Percentiles rank a stretch among this genome's conserved stretches.
These are phyloP conservation scores for Hestina assimilis DNA, from an alignment of 1,140 invertebrate genomes.

Conservation along the genomic window DNA sequence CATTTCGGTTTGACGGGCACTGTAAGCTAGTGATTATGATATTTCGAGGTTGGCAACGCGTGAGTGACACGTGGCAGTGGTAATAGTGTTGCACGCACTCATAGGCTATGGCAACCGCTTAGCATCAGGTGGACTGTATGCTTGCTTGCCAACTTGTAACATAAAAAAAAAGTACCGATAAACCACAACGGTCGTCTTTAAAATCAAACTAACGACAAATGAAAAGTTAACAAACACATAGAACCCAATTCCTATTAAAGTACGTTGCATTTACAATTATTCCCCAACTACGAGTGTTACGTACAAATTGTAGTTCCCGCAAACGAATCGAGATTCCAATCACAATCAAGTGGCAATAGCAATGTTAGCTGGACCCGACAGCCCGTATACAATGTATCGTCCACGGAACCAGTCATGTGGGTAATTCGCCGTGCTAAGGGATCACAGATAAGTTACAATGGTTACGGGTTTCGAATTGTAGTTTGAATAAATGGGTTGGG, in stretches of 20 bases:
- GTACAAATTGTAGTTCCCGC: slow-evolving; percentile 18
- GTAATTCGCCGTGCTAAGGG: slow-evolving; percentile 18
- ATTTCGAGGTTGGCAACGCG: no score
- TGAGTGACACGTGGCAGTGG: no score
- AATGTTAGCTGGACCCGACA: slow-evolving; percentile 11
- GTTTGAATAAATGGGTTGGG: background rate
- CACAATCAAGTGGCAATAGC: slow-evolving; percentile 19
- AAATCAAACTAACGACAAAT: background rate
- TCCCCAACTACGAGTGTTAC: background rate
- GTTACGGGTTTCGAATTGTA: background rate
- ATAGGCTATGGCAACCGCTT: no score
- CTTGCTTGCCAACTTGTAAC: no score
- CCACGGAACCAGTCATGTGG: slow-evolving; percentile 33
- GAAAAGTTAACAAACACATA: background rate
- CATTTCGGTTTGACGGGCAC: no score
- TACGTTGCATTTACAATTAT: background rate
- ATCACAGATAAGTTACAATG: slow-evolving; percentile 3
- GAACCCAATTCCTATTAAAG: background rate
- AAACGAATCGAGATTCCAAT: slow-evolving; percentile 39
- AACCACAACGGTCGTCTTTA: no score
- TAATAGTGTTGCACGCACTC: no score
- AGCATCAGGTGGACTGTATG: no score
- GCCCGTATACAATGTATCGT: slow-evolving; percentile 16
- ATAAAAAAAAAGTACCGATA: no score
- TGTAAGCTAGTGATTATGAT: no score